phyloP scores from a whole-genome alignment of 2,113 vertebrate species.

The Oxyura jamaicensis region DNA sequence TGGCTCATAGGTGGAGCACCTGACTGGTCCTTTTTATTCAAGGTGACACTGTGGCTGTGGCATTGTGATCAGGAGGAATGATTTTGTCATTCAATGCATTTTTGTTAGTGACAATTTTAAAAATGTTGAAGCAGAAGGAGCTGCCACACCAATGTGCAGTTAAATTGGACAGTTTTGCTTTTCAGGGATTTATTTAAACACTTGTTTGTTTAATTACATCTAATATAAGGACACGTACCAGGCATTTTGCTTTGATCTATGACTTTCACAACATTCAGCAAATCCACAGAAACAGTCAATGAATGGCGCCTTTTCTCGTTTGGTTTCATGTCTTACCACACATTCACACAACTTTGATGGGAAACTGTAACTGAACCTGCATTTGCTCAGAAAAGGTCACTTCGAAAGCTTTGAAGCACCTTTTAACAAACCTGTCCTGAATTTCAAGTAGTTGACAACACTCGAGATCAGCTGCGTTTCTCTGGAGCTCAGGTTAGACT shows the following conservation, averaged over 20 bases:
- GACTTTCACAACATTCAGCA: conserved; percentile 13
- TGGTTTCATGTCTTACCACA: background rate
- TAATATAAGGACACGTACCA: background rate
- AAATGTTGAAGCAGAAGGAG: background rate
- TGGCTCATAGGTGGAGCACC: background rate
- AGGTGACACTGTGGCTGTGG: background rate
- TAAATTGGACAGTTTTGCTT: background rate
- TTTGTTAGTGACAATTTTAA: background rate
- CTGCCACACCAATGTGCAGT: accelerated
- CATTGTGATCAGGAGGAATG: background rate
- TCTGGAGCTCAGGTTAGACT: background rate
- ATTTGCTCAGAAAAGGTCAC: background rate
- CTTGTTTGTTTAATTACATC: conserved; percentile 23
- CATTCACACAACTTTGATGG: background rate
- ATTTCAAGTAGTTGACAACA: conserved; percentile 34
- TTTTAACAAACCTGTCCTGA: conserved; percentile 38
- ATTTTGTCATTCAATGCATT: background rate
- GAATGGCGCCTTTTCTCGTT: conserved; percentile 9
- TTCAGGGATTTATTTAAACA: conserved; percentile 39
- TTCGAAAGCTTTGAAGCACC: background rate
- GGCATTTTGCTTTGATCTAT: background rate
- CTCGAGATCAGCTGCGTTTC: conserved; percentile 3
- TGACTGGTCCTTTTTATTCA: background rate
- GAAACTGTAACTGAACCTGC: conserved; percentile 20
- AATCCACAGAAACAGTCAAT: conserved; percentile 7